Evolutionary conservation across 2,797 vertebrate species (phyloP), one percentile per base, ranked within the genome.

Genomic region (Eulemur albifrons): DNA sequence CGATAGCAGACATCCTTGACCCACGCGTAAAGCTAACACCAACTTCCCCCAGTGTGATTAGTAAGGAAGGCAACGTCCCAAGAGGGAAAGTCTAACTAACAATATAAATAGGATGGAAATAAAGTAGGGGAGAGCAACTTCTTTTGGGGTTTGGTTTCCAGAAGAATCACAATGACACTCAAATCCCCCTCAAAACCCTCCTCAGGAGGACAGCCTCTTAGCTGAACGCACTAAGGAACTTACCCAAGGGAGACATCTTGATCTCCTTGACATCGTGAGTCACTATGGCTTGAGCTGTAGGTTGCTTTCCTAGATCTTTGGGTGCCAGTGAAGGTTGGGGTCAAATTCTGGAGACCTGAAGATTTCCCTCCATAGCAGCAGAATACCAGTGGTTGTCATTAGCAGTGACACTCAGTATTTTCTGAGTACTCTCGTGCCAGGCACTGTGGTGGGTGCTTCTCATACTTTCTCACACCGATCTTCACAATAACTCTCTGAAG

Each of bases 381-480:
- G 40, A 6, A 27, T 43, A 8, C 9, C 1, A 15, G 20, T 0
- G 14, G 7, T 27, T 13, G 12, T 23, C 4, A 12, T 9, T 38
- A 40, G 38, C 10, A 3, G 4, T 5, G 1, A 40, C 12, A 6
- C 27, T 43, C 59, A 32, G 0, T 27, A 12, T 43, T 79, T 67
- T 17, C n/a, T 30, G 27, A 50, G 13, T 10, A 3, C 8, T 67
- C 18, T 23, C 1, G 5, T 65, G 25, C 32, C 63, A 59, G 72
- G 1, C 59, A 11, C 25, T 32, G 18, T 32, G 70, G 38, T 21
- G 14, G 54, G 9, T 12, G 12, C n/a, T 25, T 67, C 48, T 57
- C 30, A 17, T 23, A 40, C 43, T 38, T 88, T 40, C 15, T 67
- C n/a, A 48, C 18, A 8, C 67, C 7, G 11, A 35, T 72, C 73